A percentile compares a stretch with the other conserved stretches of the same genome.
phyloP scores from a whole-genome alignment of 2,888 invertebrate genomes.

The Pimpla rufipes region DNA sequence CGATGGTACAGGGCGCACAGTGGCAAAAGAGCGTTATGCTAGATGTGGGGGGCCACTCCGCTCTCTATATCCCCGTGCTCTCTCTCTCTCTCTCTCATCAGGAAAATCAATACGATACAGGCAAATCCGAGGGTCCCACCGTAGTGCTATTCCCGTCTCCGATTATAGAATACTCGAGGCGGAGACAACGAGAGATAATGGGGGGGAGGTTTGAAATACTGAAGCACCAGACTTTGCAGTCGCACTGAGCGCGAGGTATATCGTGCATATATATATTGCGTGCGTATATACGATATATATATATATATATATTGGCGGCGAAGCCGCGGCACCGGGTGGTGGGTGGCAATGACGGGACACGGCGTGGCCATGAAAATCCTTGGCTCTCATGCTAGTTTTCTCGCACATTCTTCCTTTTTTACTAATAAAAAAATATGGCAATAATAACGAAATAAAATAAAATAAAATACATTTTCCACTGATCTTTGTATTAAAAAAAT shows the following conservation, averaged over 20 bases:
- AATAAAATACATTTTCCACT: background rate
- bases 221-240: background rate
- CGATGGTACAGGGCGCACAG: conserved; percentile 62
- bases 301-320: background rate
- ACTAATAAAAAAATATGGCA: background rate
- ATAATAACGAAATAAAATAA: background rate
- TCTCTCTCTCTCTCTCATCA: conserved; percentile 60
- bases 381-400: background rate
- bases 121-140: conserved; percentile 66
- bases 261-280: background rate
- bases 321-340: background rate
- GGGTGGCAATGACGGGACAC: conserved; percentile 9
- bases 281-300: too few species aligned
- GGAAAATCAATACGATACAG: conserved; percentile 80
- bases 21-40: conserved; percentile 44
- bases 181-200: conserved; percentile 50
- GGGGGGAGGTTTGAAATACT: conserved; percentile 11
- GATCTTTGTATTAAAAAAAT: background rate
- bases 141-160: conserved; percentile 53
- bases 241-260: background rate
- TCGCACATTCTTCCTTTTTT: background rate
- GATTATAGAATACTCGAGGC: conserved; percentile 62
- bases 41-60: conserved; percentile 51
- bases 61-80: conserved; percentile 38
- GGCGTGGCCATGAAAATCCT: conserved; percentile 12